Percentiles rank a stretch among this genome's conserved stretches.
Evolutionary conservation across 2,888 invertebrate species (phyloP).

Genomic region (Euzophera pinguis): DNA sequence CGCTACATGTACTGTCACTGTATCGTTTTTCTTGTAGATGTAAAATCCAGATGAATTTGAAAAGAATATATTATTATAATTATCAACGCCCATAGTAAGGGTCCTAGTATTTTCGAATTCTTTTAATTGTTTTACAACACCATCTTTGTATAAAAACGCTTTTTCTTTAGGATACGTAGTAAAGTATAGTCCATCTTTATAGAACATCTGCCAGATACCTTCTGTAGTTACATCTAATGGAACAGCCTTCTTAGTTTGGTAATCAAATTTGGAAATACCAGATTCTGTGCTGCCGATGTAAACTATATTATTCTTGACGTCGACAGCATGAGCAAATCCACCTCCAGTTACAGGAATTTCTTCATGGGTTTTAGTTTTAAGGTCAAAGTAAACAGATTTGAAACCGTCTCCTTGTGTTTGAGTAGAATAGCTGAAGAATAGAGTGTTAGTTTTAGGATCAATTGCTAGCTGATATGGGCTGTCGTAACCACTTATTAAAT

Average conservation of each 20-base stretch:
- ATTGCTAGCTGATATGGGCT: slow-evolving; percentile 56
- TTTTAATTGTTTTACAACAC: slow-evolving; percentile 23
- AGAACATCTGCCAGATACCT: slow-evolving; percentile 64
- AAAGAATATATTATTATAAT: slow-evolving; percentile 30
- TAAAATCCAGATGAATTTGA: slow-evolving; percentile 41
- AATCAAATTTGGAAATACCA: slow-evolving; percentile 51
- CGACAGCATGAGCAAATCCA: slow-evolving; percentile 54
- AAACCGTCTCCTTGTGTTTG: slow-evolving; percentile 26
- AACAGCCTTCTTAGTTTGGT: slow-evolving; percentile 34
- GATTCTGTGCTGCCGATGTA: slow-evolving; percentile 50
- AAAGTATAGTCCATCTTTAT: slow-evolving; percentile 51
- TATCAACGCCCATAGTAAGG: slow-evolving; percentile 34
- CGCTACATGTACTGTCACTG: slow-evolving; percentile 16
- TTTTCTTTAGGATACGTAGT: slow-evolving; percentile 43
- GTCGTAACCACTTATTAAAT: slow-evolving; percentile 32
- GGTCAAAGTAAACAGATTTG: slow-evolving; percentile 42
- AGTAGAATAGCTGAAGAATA: slow-evolving; percentile 52
- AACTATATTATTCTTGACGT: slow-evolving; percentile 35
- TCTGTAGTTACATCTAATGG: slow-evolving; percentile 30
- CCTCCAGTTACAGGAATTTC: slow-evolving; percentile 39
- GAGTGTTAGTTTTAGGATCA: slow-evolving; percentile 49
- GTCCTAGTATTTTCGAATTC: slow-evolving; percentile 30
- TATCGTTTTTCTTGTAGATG: slow-evolving; percentile 22
- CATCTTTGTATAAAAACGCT: slow-evolving; percentile 31
- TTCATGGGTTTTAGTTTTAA: slow-evolving; percentile 42